These are phyloP conservation scores for Scomber scombrus DNA, from an alignment of 2,113 vertebrate species.

Conservation along the genomic window DNA sequence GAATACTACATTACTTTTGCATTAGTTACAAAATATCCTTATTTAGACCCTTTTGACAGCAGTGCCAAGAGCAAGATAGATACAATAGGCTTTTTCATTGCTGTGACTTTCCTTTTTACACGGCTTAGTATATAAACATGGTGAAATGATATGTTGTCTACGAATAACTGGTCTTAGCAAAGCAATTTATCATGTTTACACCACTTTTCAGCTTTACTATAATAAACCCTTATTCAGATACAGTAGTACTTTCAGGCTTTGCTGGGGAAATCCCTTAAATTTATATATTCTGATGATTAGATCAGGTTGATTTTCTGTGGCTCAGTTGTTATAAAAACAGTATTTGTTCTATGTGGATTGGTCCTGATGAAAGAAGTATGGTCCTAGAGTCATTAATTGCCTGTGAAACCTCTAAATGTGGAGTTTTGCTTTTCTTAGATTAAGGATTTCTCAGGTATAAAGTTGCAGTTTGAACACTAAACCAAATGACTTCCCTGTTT, in stretches of 20 bases:
- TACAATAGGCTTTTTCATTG: background rate
- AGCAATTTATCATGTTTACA: conserved; percentile 39
- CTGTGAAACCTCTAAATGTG: conserved; percentile 51
- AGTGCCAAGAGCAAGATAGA: background rate
- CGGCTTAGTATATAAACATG: background rate
- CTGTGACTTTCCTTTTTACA: background rate
- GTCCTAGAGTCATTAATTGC: conserved; percentile 55
- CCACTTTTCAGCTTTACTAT: conserved; percentile 10
- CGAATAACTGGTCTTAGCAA: conserved; percentile 5
- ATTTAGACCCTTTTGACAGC: background rate
- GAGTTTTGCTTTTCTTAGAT: conserved; percentile 70
- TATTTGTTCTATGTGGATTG: conserved; percentile 51
- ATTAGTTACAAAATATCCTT: no score
- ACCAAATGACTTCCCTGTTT: conserved; percentile 12
- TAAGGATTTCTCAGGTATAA: conserved; percentile 47
- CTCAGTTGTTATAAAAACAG: conserved; percentile 68
- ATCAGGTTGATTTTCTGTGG: conserved; percentile 57
- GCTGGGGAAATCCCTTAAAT: conserved; percentile 51
- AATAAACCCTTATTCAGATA: conserved; percentile 26
- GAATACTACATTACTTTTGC: background rate
- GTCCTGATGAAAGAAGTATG: conserved; percentile 55
- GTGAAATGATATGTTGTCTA: conserved; percentile 14
- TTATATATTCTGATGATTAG: conserved; percentile 50
- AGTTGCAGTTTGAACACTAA: conserved; percentile 11
- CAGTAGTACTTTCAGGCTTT: conserved; percentile 14